Evolutionary conservation across 2,888 invertebrate genomes (phyloP), one percentile per base, ranked within the genome.

Genomic region (Agonopterix heracliana): DNA sequence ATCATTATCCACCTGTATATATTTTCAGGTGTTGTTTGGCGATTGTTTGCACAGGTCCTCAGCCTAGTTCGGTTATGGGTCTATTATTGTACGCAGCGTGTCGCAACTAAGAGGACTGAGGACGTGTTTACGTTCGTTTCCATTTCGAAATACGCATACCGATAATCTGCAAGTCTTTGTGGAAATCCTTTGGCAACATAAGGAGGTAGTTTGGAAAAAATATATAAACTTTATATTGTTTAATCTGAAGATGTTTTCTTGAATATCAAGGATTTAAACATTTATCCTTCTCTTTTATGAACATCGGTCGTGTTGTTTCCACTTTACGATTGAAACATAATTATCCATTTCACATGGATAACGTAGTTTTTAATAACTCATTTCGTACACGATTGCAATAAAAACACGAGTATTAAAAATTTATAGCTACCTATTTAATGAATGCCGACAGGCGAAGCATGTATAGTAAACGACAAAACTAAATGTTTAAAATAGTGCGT

Each of bases 401-500:
- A 38, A 38, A 38, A 9, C 3, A n/a, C 38, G 38, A 38, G 9
- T 38, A n/a, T 38, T 38, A 38, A 38, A 38, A 38, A n/a, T 38
- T 38, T 38, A 38, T 38, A n/a, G 38, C n/a, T 9, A 38, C 10
- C n/a, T 38, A 38, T 38, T 38, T 38, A 38, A n/a, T 9, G 38
- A 9, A n/a, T n/a, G 38, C n/a, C n/a, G 38, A 38, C 26, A 5
- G 26, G 26, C 26, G 26, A 38, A 38, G 12, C 41, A 41, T 11
- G n/a, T 41, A 9, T 13, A 12, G 13, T 43, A 14, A 11, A 41
- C 41, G 9, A 11, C 41, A 41, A 40, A 36, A 36, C 8, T 1
- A 41, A 42, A 47, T 44, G 41, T 65, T 68, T 65, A 57, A 63
- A 68, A 68, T 66, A 68, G 68, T 67, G 59, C 64, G 64, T 65